Evolutionary conservation across 2,888 invertebrate species (phyloP).

Genomic region (Drosophila demipolita): DNA sequence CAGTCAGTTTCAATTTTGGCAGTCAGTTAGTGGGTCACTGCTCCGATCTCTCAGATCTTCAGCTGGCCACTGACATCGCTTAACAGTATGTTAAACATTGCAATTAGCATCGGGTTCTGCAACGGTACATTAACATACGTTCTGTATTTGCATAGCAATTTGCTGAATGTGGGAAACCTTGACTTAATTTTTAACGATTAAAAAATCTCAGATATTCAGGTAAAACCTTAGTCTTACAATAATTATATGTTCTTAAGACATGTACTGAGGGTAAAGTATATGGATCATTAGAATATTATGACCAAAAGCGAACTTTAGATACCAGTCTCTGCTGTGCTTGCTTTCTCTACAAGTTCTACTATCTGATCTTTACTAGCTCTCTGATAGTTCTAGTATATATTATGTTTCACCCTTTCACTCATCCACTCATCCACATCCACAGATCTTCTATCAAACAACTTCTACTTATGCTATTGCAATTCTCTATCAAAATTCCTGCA

Average conservation of each 20-base stretch:
- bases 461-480: background rate
- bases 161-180: conserved; percentile 1
- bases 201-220: background rate
- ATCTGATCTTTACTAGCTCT: background rate
- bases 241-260: background rate
- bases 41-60: conserved; percentile 26
- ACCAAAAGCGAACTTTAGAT: too few relatives aligned
- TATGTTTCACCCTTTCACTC: too few relatives aligned
- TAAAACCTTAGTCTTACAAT: background rate
- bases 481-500: background rate
- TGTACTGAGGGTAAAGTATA: background rate
- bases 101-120: conserved; percentile 33
- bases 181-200: background rate
- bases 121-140: conserved; percentile 23
- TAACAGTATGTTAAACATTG: conserved; percentile 22
- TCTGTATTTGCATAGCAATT: conserved; percentile 1
- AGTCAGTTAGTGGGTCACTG: conserved; percentile 57
- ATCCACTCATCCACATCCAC: background rate
- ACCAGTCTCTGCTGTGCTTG: background rate
- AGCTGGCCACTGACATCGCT: conserved; percentile 36
- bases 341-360: background rate
- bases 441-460: background rate
- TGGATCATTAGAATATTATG: background rate
- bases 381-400: too few relatives aligned
- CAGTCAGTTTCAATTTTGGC: conserved; percentile 34